A percentile compares a stretch with the other conserved stretches of the same genome.
phyloP scores from a whole-genome alignment of 2,888 invertebrate species.

The Pachydiplax longipennis region DNA sequence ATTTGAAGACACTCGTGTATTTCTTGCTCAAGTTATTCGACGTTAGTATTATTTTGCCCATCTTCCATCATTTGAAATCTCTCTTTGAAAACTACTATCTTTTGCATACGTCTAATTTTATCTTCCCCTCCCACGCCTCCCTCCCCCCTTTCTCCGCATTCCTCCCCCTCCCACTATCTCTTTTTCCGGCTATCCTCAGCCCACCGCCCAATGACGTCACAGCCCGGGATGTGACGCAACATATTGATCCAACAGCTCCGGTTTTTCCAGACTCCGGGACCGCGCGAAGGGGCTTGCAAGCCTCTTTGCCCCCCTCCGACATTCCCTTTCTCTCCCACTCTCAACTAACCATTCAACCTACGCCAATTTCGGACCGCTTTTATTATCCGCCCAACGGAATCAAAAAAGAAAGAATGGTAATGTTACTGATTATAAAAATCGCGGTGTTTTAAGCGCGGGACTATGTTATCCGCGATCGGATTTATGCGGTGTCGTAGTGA shows the following conservation, averaged over 20 bases:
- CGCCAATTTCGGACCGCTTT: neutral
- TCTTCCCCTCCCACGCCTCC: neutral
- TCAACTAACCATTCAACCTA: neutral
- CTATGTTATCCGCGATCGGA: neutral
- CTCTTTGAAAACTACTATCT: neutral
- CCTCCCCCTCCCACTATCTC: neutral
- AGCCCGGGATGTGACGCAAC: slow-evolving; percentile 59
- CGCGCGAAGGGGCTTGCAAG: slow-evolving; percentile 49
- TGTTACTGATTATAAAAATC: neutral
- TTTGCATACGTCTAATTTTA: slow-evolving; percentile 29
- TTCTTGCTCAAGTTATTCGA: neutral
- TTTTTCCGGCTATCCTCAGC: neutral
- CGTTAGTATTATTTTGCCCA: neutral
- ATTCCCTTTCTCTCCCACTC: slow-evolving; percentile 40
- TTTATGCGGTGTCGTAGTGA: neutral
- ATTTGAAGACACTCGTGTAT: neutral
- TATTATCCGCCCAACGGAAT: neutral
- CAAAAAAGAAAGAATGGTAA: neutral
- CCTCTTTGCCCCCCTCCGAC: slow-evolving; percentile 46
- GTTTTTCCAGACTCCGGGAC: slow-evolving; percentile 44
- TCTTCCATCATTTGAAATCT: neutral
- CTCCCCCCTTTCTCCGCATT: neutral
- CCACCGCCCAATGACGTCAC: slow-evolving; percentile 53
- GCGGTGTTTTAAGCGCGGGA: neutral
- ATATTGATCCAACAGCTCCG: slow-evolving; percentile 57